phyloP scores from a whole-genome alignment of 2,113 vertebrate species.

The Fulmarus glacialis region DNA sequence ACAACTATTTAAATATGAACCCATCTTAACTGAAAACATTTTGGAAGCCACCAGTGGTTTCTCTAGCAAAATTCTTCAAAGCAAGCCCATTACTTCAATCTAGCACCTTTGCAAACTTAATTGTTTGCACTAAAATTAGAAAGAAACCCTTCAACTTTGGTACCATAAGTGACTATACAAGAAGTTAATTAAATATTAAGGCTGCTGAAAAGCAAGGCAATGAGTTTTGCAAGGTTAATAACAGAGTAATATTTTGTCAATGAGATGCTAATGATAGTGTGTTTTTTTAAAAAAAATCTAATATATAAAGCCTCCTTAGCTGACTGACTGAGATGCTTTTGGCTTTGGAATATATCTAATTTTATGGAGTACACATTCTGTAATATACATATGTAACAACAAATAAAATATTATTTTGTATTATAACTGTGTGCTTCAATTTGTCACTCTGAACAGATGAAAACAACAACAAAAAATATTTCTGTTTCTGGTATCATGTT shows the following conservation, averaged over 20 bases:
- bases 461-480: not conserved
- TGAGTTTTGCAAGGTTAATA: not conserved
- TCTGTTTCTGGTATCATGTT: not conserved
- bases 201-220: not conserved
- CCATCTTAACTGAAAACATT: not conserved
- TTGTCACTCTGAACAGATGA: not conserved
- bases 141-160: not conserved
- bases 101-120: not conserved
- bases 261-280: not conserved
- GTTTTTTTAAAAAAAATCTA: not conserved
- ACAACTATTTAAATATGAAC: not conserved
- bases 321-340: not conserved
- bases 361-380: not conserved
- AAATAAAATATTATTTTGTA: not conserved
- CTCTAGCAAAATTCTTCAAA: not conserved
- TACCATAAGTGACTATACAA: not conserved
- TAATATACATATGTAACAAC: rapidly evolving
- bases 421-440: not conserved
- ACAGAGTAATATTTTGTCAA: not conserved
- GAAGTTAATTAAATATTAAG: not conserved
- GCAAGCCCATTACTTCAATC: not conserved
- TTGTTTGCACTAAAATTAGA: not conserved
- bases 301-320: not conserved
- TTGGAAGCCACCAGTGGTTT: not conserved
- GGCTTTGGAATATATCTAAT: not conserved